Evolutionary conservation across 2,113 vertebrate genomes (phyloP).

Genomic region (Aldabrachelys gigantea): DNA sequence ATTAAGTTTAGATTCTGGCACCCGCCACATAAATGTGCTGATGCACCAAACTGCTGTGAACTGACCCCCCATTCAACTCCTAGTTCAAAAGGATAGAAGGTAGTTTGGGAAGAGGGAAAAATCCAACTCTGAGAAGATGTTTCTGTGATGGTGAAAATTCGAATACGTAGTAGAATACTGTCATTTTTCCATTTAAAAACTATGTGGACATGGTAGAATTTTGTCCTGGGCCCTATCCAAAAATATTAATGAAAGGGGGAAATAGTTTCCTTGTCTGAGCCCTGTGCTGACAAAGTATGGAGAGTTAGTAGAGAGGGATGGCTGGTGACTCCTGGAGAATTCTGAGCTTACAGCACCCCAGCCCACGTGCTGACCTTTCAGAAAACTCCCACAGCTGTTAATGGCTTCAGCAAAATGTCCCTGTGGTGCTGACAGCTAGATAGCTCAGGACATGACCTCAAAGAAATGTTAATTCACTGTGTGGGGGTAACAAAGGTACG

Average conservation of each 20-base stretch:
- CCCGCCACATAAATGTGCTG: not conserved
- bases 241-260: not conserved
- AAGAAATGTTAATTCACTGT: too few relatives aligned
- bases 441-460: too few relatives aligned
- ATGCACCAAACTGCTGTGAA: not conserved
- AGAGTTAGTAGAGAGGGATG: not conserved
- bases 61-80: not conserved
- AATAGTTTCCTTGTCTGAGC: not conserved
- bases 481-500: too few relatives aligned
- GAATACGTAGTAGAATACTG: not conserved
- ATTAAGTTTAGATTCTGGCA: not conserved
- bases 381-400: not conserved
- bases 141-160: not conserved
- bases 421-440: too few relatives aligned
- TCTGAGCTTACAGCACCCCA: not conserved
- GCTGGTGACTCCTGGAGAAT: not conserved
- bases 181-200: not conserved
- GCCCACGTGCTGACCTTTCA: not conserved
- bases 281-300: not conserved
- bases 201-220: not conserved
- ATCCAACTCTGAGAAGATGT: not conserved
- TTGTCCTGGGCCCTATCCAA: not conserved
- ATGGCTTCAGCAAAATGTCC: not conserved
- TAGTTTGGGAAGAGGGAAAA: not conserved
- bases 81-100: not conserved